Evolutionary conservation across 2,888 invertebrate genomes (phyloP).

Genomic region (Lamproptera curius): DNA sequence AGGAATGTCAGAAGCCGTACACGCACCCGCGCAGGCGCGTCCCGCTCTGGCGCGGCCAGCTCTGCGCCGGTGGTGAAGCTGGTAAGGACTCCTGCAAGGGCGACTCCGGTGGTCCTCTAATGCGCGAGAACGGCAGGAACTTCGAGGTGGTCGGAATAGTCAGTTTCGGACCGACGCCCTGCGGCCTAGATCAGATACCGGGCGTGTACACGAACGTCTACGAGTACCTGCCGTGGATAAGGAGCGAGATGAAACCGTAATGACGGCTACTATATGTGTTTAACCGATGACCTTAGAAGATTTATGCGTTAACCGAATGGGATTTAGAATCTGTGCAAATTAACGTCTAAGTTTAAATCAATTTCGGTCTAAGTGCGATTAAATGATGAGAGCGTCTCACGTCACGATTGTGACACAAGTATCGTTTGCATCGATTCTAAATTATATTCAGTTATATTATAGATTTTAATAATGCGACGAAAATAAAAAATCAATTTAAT

Average conservation of each 20-base stretch:
- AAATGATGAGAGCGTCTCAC: too few relatives aligned
- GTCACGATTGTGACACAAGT: too few relatives aligned
- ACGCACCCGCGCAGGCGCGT: conserved; percentile 28
- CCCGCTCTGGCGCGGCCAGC: conserved; percentile 39
- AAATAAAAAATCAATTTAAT: too few relatives aligned
- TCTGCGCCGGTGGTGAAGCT: conserved; percentile 79
- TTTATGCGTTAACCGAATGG: too few relatives aligned
- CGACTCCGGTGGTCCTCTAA: conserved; percentile 82
- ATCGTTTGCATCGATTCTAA: too few relatives aligned
- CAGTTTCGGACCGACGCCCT: conserved; percentile 80
- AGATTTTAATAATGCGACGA: too few relatives aligned
- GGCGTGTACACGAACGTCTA: conserved; percentile 81
- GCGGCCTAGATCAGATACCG: conserved; percentile 78
- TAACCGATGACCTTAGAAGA: too few relatives aligned
- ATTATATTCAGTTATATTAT: too few relatives aligned
- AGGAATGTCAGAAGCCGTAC: conserved; percentile 42
- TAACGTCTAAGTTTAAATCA: too few relatives aligned
- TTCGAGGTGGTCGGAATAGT: conserved; percentile 73
- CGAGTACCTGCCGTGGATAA: conserved; percentile 79
- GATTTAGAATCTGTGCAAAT: too few relatives aligned
- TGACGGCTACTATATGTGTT: too few relatives aligned
- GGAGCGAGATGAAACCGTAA: conserved; percentile 44
- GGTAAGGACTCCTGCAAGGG: conserved; percentile 80
- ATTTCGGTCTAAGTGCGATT: too few relatives aligned
- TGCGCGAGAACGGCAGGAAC: conserved; percentile 46